phyloP scores from a whole-genome alignment of 2,797 vertebrate genomes.

The Pelochelys cantorii region DNA sequence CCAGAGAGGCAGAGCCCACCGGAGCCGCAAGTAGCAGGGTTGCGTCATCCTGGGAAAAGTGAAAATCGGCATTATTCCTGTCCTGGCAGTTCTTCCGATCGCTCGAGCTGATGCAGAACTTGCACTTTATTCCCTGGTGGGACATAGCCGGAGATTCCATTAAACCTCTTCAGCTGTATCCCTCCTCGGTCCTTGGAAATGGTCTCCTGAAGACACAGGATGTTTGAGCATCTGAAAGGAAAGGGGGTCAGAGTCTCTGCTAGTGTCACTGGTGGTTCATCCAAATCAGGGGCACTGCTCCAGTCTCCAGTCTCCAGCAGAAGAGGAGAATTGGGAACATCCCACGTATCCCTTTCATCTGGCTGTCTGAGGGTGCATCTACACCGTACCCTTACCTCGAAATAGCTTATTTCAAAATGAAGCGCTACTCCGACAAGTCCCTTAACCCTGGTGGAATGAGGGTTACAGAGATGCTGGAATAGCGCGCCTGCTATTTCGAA shows the following conservation, averaged over 20 bases:
- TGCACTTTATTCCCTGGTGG: rapidly evolving
- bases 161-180: neutral
- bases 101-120: neutral
- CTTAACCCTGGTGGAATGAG: no score
- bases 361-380: neutral
- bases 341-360: neutral
- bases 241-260: neutral
- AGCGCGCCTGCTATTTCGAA: no score
- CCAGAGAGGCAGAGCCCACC: neutral
- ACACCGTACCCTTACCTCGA: neutral
- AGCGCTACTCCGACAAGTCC: no score
- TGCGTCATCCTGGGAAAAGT: neutral
- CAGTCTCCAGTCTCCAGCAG: no score
- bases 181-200: neutral
- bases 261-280: neutral
- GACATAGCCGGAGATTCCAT: neutral
- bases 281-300: neutral
- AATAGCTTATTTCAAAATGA: no score
- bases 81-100: neutral
- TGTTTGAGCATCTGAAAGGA: neutral
- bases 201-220: rapidly evolving
- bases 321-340: neutral
- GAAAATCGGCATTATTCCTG: neutral
- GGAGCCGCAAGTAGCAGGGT: rapidly evolving
- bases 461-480: no score